Evolutionary conservation across 2,797 vertebrate genomes (phyloP).

Genomic region (Oryzias sinensis): DNA sequence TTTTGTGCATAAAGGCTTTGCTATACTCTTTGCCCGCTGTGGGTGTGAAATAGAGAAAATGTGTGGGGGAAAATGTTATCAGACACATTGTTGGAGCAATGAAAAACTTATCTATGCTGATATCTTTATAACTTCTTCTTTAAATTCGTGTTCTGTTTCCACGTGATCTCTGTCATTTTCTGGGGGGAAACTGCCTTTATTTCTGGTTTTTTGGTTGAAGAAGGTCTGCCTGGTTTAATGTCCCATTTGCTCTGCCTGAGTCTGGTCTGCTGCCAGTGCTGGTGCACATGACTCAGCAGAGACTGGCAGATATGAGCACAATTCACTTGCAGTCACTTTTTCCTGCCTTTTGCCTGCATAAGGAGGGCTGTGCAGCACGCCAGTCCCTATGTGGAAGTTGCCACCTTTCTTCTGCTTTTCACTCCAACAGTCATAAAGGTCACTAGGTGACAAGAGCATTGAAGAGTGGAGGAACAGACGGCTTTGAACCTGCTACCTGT

Average conservation of each 20-base stretch:
- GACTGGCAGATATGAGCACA: conserved; percentile 67
- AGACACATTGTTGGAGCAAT: no score
- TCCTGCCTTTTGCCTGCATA: conserved; percentile 48
- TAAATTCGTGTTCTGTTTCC: no score
- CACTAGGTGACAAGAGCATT: conserved; percentile 33
- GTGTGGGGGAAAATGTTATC: no score
- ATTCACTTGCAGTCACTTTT: conserved; percentile 67
- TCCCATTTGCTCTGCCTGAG: conserved; percentile 22
- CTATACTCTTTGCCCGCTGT: no score
- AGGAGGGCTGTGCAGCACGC: conserved; percentile 55
- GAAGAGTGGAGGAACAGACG: conserved; percentile 12
- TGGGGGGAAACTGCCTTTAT: no score
- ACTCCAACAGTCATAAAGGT: conserved; percentile 42
- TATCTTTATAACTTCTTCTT: no score
- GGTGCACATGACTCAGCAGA: conserved; percentile 69
- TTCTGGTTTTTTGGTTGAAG: no score
- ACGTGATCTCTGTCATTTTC: no score
- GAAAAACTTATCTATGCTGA: no score
- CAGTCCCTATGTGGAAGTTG: conserved; percentile 63
- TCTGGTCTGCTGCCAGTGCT: conserved; percentile 19
- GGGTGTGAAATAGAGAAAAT: no score
- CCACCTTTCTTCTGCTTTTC: conserved; percentile 63
- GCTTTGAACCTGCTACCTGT: conserved; percentile 12
- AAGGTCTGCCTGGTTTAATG: no score
- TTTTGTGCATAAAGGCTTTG: no score